These are phyloP conservation scores for Formicarius rufipectus DNA, from an alignment of 2,113 vertebrate genomes.

Conservation along the genomic window DNA sequence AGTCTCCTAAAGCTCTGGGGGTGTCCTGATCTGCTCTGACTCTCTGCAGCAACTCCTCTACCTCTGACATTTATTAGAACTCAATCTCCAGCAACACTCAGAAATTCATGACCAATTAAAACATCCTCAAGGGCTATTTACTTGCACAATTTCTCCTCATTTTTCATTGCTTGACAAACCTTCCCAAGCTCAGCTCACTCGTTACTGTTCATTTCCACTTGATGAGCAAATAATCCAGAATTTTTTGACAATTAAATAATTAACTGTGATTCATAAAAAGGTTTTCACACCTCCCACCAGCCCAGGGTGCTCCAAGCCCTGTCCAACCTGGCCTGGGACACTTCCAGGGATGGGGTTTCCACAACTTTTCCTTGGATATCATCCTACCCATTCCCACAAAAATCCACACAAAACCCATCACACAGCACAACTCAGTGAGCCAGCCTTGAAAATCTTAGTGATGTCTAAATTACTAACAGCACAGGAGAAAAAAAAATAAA, in stretches of 20 bases:
- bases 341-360: neutral
- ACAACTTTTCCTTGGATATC: neutral
- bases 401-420: neutral
- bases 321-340: too few relatives aligned
- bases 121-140: neutral
- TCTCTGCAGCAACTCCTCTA: neutral
- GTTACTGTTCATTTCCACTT: neutral
- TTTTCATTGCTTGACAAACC: neutral
- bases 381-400: neutral
- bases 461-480: neutral
- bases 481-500: neutral
- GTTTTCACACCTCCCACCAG: neutral
- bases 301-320: too few relatives aligned
- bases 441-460: neutral
- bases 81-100: neutral
- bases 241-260: neutral
- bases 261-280: neutral
- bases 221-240: neutral
- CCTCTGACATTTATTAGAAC: neutral
- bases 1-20: neutral
- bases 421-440: neutral
- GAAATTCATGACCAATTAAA: neutral
- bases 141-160: neutral
- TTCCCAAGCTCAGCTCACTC: neutral
- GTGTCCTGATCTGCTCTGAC: neutral